Evolutionary conservation across 2,113 vertebrate species (phyloP).

Genomic region (Perognathus longimembris): DNA sequence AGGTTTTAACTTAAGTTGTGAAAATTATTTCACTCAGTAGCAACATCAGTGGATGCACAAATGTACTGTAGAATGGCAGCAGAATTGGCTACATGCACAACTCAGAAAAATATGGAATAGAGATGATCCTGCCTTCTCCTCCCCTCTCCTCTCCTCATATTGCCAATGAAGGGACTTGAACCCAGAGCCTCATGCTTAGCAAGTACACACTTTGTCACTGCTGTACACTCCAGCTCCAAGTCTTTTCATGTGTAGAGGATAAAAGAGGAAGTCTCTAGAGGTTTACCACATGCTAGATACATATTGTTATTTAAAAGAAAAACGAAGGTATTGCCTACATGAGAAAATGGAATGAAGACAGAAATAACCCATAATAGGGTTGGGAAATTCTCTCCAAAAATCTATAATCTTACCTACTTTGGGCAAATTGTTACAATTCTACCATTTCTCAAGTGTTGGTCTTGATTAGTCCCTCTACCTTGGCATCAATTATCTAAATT

Average conservation of each 20-base stretch:
- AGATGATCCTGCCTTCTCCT: neutral
- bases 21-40: neutral
- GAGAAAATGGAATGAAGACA: neutral
- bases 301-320: neutral
- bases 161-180: neutral
- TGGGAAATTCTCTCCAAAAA: neutral
- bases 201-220: neutral
- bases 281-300: neutral
- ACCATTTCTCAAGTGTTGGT: neutral
- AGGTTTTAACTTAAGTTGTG: neutral
- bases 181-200: neutral
- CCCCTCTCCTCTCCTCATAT: neutral
- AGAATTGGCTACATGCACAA: neutral
- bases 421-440: neutral
- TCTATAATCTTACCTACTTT: neutral
- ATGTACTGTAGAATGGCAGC: neutral
- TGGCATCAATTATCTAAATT: neutral
- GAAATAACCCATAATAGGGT: neutral
- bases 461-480: accelerated
- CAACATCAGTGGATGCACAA: neutral
- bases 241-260: neutral
- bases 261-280: neutral
- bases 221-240: neutral
- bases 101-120: neutral
- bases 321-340: neutral